Evolutionary conservation across 2,888 invertebrate species (phyloP).

Genomic region (Cancer borealis): DNA sequence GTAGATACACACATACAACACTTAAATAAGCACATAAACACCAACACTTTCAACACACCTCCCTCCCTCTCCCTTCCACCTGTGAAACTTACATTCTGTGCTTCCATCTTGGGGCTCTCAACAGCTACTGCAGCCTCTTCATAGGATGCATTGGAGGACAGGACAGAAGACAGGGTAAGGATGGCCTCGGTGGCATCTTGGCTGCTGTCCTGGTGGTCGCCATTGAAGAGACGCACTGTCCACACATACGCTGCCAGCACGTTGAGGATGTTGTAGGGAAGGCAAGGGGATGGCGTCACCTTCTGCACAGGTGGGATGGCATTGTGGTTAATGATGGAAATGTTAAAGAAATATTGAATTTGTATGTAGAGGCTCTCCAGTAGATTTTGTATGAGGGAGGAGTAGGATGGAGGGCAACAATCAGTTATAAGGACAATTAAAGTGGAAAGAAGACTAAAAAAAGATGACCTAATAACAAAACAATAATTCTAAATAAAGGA

Average conservation of each 20-base stretch:
- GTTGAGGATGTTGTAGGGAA: slow-evolving; percentile 74
- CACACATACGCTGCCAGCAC: slow-evolving; percentile 72
- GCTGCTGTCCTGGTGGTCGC: slow-evolving; percentile 70
- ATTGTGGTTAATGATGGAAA: not conserved
- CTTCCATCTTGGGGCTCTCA: slow-evolving; percentile 70
- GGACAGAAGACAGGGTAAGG: slow-evolving; percentile 57
- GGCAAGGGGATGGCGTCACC: slow-evolving; percentile 57
- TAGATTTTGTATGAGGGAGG: not conserved
- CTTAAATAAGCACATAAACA: not conserved
- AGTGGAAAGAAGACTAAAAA: not conserved
- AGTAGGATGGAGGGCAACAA: too few relatives aligned
- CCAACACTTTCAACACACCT: not conserved
- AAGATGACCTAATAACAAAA: not conserved
- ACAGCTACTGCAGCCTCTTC: slow-evolving; percentile 66
- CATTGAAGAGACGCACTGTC: slow-evolving; percentile 73
- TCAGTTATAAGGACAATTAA: too few relatives aligned
- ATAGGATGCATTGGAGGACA: slow-evolving; percentile 62
- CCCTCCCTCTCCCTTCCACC: not conserved
- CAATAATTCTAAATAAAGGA: too few relatives aligned
- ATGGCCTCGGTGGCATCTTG: slow-evolving; percentile 67
- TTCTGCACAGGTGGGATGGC: slow-evolving; percentile 51
- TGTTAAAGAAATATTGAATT: not conserved
- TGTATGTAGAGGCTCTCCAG: not conserved
- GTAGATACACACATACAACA: not conserved
- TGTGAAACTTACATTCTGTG: slow-evolving; percentile 61